These are phyloP conservation scores for Serrognathus titanus DNA, from an alignment of 2,888 invertebrate species.

Conservation along the genomic window DNA sequence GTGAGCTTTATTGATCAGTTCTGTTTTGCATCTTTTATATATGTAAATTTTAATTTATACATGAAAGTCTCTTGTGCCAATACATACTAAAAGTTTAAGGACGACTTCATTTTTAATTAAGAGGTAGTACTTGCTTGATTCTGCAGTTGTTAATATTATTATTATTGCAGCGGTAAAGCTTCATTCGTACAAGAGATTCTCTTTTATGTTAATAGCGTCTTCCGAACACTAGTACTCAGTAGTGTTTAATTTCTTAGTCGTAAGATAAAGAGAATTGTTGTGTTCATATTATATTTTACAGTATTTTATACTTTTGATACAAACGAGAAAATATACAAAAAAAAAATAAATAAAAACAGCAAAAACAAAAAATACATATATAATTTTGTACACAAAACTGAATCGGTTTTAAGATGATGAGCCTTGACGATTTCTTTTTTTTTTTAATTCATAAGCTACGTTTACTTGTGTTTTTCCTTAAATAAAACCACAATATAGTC, in stretches of 20 bases:
- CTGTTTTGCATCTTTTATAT: too few species aligned
- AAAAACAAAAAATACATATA: constrained; percentile 13
- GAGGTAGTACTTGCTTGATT: too few species aligned
- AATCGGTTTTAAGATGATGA: constrained; percentile 19
- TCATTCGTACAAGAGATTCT: constrained; percentile 7
- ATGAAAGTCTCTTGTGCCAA: constrained; percentile 14
- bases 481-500: too few species aligned
- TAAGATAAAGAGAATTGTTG: constrained; percentile 51
- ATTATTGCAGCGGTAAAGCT: too few species aligned
- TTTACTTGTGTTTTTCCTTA: too few species aligned
- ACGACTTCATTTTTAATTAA: too few species aligned
- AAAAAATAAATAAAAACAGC: constrained; percentile 26
- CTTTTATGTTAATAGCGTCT: constrained; percentile 15
- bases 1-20: too few species aligned
- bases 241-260: constrained; percentile 29
- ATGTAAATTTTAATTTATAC: constrained; percentile 3
- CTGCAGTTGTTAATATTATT: not conserved
- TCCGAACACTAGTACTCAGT: constrained; percentile 16
- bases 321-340: constrained; percentile 37
- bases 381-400: not conserved
- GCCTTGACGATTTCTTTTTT: constrained; percentile 18
- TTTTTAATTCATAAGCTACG: too few species aligned
- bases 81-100: not conserved
- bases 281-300: constrained; percentile 49
- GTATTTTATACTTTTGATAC: constrained; percentile 50